Evolutionary conservation across 1,140 invertebrate species (phyloP), one percentile per base, ranked within the genome.

Genomic region (Ooceraea biroi): DNA sequence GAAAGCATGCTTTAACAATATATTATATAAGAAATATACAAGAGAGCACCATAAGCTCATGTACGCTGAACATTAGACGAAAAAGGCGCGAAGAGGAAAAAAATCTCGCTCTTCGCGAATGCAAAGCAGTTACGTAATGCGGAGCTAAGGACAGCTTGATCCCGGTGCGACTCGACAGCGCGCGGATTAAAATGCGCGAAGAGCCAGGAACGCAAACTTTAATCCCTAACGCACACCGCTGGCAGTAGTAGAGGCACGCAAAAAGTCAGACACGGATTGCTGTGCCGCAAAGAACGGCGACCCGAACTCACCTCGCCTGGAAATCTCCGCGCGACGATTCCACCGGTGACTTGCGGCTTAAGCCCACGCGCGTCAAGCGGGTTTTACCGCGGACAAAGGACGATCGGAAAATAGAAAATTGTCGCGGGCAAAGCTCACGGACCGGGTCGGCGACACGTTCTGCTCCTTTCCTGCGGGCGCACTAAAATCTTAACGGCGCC

Each of bases 381-480:
- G 82, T 48, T 86, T 60, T 10, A 19, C 73, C 58, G 60, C 14
- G 68, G 60, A 78, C 73, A 73, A 73, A 68, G 73, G 46, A 58
- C 85, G 66, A 84, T 74, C 74, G 22, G 69, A 80, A 76, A 87
- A 86, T 84, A 69, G 80, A 78, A 73, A 58, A 72, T 57, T n/a
- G 44, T 57, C n/a, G 61, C 2, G 41, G 44, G 14, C 25, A 74
- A 88, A 88, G 85, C 85, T 73, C 69, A 5, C 30, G 14, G 74
- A 87, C 83, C 46, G 48, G 17, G 41, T 36, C 25, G 22, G 48
- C 44, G 69, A 74, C 86, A 88, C 86, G 86, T 65, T 72, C 19
- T 11, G 17, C 10, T 22, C 22, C 41, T 60, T 44, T 22, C 11
- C 44, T 25, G 11, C 12, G 44, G 44, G 3, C 41, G 27, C 22